phyloP scores from a whole-genome alignment of 2,888 invertebrate genomes.

The Drosophila mercatorum region DNA sequence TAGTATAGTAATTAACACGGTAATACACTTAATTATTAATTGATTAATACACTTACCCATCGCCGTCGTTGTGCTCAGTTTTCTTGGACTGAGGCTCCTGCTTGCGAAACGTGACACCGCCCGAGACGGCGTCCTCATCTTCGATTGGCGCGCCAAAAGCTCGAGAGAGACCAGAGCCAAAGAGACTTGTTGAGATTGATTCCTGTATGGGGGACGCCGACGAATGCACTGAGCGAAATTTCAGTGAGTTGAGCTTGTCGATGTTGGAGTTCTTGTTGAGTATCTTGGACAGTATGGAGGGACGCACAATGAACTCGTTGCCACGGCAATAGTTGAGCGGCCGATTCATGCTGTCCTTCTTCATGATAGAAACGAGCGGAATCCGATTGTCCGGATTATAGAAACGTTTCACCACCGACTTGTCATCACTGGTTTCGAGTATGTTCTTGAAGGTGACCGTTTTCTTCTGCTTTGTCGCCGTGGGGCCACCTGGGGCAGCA shows the following conservation, averaged over 20 bases:
- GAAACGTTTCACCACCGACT: conserved; percentile 86
- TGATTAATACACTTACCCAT: conserved; percentile 37
- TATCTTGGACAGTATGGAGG: conserved; percentile 87
- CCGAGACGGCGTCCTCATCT: conserved; percentile 67
- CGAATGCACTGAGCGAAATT: conserved; percentile 77
- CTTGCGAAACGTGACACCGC: conserved; percentile 76
- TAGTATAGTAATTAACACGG: background rate
- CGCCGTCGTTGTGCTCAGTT: conserved; percentile 47
- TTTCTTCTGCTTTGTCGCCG: conserved; percentile 85
- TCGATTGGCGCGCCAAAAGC: conserved; percentile 78
- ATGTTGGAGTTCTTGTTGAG: conserved; percentile 86
- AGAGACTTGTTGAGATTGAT: conserved; percentile 40
- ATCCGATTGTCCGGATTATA: conserved; percentile 87
- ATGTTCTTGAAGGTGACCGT: conserved; percentile 88
- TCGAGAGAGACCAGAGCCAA: conserved; percentile 71
- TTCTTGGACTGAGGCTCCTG: conserved; percentile 31
- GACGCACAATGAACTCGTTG: conserved; percentile 87
- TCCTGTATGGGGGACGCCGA: conserved; percentile 17
- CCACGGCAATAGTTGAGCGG: conserved; percentile 86
- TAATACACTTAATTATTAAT: background rate
- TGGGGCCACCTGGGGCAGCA: conserved; percentile 22
- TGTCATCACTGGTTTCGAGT: conserved; percentile 87
- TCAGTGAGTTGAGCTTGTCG: conserved; percentile 84
- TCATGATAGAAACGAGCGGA: conserved; percentile 87
- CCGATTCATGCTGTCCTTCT: conserved; percentile 87